Conservation (phyloP, 1,140 invertebrate species). For the Acromyrmex heyeri region DNA sequence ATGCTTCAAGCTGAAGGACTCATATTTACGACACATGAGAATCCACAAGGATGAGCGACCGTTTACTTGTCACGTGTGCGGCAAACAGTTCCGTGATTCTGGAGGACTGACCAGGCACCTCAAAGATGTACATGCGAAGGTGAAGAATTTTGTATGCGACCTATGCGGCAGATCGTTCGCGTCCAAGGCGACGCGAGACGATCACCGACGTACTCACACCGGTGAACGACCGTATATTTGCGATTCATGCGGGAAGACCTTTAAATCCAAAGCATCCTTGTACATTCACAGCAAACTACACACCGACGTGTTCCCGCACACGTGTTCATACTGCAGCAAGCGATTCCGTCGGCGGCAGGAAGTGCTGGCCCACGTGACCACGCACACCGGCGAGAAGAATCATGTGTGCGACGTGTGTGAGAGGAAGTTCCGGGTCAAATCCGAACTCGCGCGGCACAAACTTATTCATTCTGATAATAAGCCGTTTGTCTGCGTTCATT, state of each 20-base stretch:
- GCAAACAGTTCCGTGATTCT: slow-evolving; percentile 87
- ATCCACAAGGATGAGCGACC: slow-evolving; percentile 91
- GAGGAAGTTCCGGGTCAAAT: slow-evolving; percentile 87
- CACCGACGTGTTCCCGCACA: slow-evolving; percentile 86
- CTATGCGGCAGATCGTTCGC: slow-evolving; percentile 83
- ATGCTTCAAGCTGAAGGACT: slow-evolving; percentile 84
- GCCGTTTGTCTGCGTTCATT: slow-evolving; percentile 86
- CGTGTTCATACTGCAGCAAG: slow-evolving; percentile 85
- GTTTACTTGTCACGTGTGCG: slow-evolving; percentile 90
- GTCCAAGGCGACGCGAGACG: slow-evolving; percentile 88
- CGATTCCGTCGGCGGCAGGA: slow-evolving; percentile 87
- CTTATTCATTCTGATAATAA: slow-evolving; percentile 87
- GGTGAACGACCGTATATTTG: slow-evolving; percentile 89
- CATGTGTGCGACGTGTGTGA: slow-evolving; percentile 87
- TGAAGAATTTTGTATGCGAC: slow-evolving; percentile 85
- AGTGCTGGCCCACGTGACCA: slow-evolving; percentile 85
- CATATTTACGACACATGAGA: slow-evolving; percentile 85
- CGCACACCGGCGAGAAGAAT: slow-evolving; percentile 86
- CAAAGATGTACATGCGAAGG: slow-evolving; percentile 77
- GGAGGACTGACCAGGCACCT: slow-evolving; percentile 81
- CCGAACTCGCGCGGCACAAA: slow-evolving; percentile 86
- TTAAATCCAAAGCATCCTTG: slow-evolving; percentile 86
- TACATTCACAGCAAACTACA: slow-evolving; percentile 87
- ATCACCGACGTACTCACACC: slow-evolving; percentile 90
- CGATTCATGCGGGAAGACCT: slow-evolving; percentile 88